Conservation (phyloP, 1,140 invertebrate genomes). For the Leptopilina clavipes region DNA sequence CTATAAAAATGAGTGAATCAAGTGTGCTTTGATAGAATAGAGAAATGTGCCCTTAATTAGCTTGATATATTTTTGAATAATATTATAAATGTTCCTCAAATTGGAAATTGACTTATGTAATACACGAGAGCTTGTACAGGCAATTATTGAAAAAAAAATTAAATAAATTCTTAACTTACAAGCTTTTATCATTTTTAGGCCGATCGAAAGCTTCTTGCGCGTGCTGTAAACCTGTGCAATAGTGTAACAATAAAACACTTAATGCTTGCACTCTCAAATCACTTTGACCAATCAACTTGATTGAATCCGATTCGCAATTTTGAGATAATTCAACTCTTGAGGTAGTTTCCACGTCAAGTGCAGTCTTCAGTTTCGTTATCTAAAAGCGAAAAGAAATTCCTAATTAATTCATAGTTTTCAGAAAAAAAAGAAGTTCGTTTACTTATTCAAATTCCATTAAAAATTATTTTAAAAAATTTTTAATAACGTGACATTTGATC, state of each 20-base stretch:
- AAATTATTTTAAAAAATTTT: too few species aligned
- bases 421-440: too few species aligned
- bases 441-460: too few species aligned
- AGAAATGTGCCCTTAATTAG: not conserved
- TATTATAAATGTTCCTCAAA: not conserved
- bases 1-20: not conserved
- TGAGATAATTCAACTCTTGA: slow-evolving; percentile 70
- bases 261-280: slow-evolving; percentile 86
- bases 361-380: slow-evolving; percentile 84
- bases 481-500: too few species aligned
- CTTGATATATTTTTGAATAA: not conserved
- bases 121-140: not conserved
- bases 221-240: slow-evolving; percentile 87
- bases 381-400: slow-evolving; percentile 59
- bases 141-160: not conserved
- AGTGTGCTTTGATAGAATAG: not conserved
- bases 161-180: not conserved
- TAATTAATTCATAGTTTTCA: slow-evolving; percentile 31
- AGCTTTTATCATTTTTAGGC: not conserved
- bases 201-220: slow-evolving; percentile 72
- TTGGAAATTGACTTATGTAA: slow-evolving; percentile 15
- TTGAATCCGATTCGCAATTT: slow-evolving; percentile 73
- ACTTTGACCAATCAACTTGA: slow-evolving; percentile 78
- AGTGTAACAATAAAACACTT: slow-evolving; percentile 88
- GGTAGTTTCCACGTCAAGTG: slow-evolving; percentile 80